Conservation (phyloP, 2,113 vertebrate species). For the Otocyon megalotis region DNA sequence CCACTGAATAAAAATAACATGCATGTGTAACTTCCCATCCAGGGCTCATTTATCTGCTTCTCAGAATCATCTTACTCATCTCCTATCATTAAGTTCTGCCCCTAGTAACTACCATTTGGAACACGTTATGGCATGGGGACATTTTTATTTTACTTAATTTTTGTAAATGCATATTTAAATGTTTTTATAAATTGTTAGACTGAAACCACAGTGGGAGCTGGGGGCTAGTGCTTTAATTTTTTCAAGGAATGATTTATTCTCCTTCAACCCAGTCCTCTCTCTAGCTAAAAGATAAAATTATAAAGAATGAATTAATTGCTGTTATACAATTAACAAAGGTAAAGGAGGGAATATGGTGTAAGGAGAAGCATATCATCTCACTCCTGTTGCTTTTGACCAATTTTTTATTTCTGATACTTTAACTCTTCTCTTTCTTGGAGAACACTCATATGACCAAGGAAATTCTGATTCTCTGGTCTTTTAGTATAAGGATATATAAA, state of each 20-base stretch:
- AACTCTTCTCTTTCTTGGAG: background rate
- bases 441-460: background rate
- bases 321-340: background rate
- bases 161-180: background rate
- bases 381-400: background rate
- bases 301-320: background rate
- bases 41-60: background rate
- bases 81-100: background rate
- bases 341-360: background rate
- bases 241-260: conserved; percentile 40
- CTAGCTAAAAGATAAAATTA: conserved; percentile 4
- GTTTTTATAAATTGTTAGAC: conserved; percentile 30
- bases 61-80: background rate
- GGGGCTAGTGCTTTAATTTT: background rate
- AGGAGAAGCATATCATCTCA: background rate
- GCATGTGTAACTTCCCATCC: background rate
- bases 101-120: background rate
- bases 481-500: background rate
- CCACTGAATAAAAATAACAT: background rate
- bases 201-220: background rate
- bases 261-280: background rate
- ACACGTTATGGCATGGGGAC: background rate
- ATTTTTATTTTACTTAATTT: conserved; percentile 2
- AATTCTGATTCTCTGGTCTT: conserved; percentile 11
- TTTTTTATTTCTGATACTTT: background rate